phyloP scores from a whole-genome alignment of 2,888 invertebrate species.

The Limnephilus auricula region DNA sequence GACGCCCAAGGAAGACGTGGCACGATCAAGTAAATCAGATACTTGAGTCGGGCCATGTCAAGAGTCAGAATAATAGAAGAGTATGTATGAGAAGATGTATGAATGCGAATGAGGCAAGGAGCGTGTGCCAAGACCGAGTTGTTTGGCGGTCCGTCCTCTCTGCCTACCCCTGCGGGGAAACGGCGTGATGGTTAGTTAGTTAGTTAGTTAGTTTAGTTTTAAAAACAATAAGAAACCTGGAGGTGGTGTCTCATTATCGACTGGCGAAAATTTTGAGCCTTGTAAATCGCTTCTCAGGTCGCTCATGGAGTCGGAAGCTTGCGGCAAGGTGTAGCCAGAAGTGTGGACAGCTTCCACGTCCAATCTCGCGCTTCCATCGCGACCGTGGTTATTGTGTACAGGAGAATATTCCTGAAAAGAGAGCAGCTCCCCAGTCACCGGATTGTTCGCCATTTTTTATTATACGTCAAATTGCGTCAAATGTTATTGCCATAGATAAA shows the following conservation, averaged over 20 bases:
- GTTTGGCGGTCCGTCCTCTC: too few species aligned
- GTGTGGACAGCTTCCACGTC: slow-evolving; percentile 81
- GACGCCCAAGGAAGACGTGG: too few species aligned
- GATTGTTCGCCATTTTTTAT: slow-evolving; percentile 53
- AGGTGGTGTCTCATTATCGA: slow-evolving; percentile 61
- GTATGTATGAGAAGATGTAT: too few species aligned
- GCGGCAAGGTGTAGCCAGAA: slow-evolving; percentile 67
- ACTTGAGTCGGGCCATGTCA: too few species aligned
- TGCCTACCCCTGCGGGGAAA: too few species aligned
- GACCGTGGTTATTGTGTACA: slow-evolving; percentile 74
- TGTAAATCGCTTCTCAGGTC: slow-evolving; percentile 72
- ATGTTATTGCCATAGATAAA: not conserved
- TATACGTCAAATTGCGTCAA: slow-evolving; percentile 8
- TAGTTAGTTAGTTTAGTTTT: too few species aligned
- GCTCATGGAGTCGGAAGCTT: slow-evolving; percentile 69
- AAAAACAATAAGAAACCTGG: slow-evolving; percentile 29
- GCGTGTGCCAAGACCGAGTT: too few species aligned
- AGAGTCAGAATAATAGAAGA: too few species aligned
- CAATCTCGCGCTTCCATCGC: slow-evolving; percentile 79
- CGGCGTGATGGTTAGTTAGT: too few species aligned
- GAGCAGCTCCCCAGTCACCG: slow-evolving; percentile 79
- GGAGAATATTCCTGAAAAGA: slow-evolving; percentile 87
- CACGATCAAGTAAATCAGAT: too few species aligned
- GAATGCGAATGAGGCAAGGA: too few species aligned
- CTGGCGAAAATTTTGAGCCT: slow-evolving; percentile 60